Conservation (phyloP, 2,113 vertebrate species). For the Mastomys natalensis region DNA sequence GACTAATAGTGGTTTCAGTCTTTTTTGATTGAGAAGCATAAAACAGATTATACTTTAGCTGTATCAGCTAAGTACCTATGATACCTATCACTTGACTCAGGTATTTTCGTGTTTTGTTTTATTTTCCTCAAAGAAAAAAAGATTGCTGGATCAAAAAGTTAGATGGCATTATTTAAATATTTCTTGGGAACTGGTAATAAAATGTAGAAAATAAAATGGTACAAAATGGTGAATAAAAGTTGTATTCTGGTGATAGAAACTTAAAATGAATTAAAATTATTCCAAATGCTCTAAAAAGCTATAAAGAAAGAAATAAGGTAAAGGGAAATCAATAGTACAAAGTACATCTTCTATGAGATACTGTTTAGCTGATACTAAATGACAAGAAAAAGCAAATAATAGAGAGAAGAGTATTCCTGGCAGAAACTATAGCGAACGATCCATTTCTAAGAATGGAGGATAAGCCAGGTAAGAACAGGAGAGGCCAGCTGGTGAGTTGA, state of each 20-base stretch:
- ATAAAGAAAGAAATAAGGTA: neutral
- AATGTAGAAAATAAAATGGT: neutral
- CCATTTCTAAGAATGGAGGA: neutral
- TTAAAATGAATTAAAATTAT: slow-evolving; percentile 48
- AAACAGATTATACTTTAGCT: slow-evolving; percentile 26
- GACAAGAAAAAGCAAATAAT: neutral
- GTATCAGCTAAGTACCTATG: neutral
- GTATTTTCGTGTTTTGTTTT: neutral
- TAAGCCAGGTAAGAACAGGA: neutral
- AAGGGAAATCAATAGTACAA: neutral
- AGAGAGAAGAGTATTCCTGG: neutral
- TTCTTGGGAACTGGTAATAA: slow-evolving; percentile 17
- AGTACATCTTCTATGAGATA: neutral
- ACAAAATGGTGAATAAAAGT: slow-evolving; percentile 13
- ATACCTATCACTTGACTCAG: neutral
- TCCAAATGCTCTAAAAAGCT: neutral
- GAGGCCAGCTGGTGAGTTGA: neutral
- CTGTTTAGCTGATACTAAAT: neutral
- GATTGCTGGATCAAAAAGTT: slow-evolving; percentile 3
- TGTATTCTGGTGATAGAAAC: neutral
- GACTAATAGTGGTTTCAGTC: slow-evolving; percentile 21
- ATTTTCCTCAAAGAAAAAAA: neutral
- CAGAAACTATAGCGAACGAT: neutral
- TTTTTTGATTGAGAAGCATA: slow-evolving; percentile 55
- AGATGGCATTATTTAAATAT: neutral